These are phyloP conservation scores for Gymnoscelis rufifasciata DNA, from an alignment of 2,888 invertebrate species.

Conservation along the genomic window DNA sequence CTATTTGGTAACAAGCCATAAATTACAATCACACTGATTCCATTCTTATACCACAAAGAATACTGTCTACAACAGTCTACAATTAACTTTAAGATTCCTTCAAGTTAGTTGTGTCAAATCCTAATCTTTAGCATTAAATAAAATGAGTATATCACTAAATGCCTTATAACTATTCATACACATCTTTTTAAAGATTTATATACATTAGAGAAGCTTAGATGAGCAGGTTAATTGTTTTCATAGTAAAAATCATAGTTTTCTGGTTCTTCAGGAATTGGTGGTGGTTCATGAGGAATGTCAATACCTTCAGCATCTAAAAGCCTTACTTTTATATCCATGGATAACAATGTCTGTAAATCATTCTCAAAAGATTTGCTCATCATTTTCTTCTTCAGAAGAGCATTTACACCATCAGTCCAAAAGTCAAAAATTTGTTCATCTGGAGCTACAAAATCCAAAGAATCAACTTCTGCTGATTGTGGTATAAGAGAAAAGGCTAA, in stretches of 20 bases:
- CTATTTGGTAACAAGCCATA: conserved; percentile 21
- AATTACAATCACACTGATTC: conserved; percentile 11
- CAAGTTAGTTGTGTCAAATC: conserved; percentile 6
- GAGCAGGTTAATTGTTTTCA: conserved; percentile 79
- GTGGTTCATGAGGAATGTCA: conserved; percentile 95
- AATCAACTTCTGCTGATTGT: conserved; percentile 89
- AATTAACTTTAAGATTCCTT: conserved; percentile 10
- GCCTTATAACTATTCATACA: no score
- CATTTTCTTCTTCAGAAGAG: conserved; percentile 92
- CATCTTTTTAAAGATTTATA: conserved; percentile 11
- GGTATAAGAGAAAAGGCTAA: conserved; percentile 91
- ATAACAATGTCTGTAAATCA: conserved; percentile 93
- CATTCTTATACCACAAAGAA: conserved; percentile 22
- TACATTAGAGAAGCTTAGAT: conserved; percentile 25
- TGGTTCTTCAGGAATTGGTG: conserved; percentile 94
- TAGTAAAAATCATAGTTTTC: conserved; percentile 94
- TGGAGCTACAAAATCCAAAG: conserved; percentile 94
- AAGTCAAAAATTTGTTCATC: conserved; percentile 92
- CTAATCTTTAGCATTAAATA: conserved; percentile 1
- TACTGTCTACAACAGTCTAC: conserved; percentile 27
- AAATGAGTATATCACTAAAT: not conserved
- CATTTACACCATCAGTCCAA: conserved; percentile 98
- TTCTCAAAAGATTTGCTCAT: conserved; percentile 90
- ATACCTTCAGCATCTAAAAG: conserved; percentile 96
- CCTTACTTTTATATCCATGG: conserved; percentile 97